phyloP scores from a whole-genome alignment of 2,113 vertebrate species.

The Anguilla japonica region DNA sequence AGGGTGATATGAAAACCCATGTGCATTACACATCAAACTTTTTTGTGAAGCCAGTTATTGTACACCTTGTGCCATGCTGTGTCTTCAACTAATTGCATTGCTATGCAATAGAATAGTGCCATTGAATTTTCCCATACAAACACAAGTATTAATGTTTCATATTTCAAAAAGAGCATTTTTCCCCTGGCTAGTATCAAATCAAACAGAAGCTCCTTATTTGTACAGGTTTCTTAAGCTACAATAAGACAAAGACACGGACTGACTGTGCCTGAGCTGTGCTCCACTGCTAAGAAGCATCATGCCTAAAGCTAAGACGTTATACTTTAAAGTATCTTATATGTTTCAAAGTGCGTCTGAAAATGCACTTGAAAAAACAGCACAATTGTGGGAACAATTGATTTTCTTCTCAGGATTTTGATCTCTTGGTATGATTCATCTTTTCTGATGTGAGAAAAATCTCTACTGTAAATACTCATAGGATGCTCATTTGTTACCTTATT shows the following conservation, averaged over 20 bases:
- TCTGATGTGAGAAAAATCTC: slow-evolving; percentile 16
- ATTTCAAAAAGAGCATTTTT: slow-evolving; percentile 35
- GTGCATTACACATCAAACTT: no score
- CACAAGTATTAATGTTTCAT: slow-evolving; percentile 29
- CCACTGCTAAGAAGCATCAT: no score
- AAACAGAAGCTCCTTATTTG: not conserved
- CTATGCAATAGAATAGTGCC: no score
- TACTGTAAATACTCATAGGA: slow-evolving; percentile 40
- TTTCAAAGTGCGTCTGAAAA: not conserved
- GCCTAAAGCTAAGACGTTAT: not conserved
- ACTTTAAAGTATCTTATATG: not conserved
- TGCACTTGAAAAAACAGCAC: not conserved
- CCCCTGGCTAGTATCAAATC: slow-evolving; percentile 37
- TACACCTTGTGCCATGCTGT: no score
- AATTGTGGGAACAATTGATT: not conserved
- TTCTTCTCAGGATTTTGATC: not conserved
- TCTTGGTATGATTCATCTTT: slow-evolving; percentile 27
- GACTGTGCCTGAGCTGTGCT: no score
- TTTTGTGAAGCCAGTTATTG: no score
- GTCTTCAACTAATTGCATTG: no score
- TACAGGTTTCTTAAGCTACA: slow-evolving; percentile 1
- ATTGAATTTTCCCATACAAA: no score
- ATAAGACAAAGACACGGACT: not conserved
- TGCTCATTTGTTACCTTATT: slow-evolving; percentile 21
- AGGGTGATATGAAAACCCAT: no score